Percentiles rank a stretch among this genome's conserved stretches.
phyloP scores from a whole-genome alignment of 2,113 vertebrate species.

The Gorsachius goisagi region DNA sequence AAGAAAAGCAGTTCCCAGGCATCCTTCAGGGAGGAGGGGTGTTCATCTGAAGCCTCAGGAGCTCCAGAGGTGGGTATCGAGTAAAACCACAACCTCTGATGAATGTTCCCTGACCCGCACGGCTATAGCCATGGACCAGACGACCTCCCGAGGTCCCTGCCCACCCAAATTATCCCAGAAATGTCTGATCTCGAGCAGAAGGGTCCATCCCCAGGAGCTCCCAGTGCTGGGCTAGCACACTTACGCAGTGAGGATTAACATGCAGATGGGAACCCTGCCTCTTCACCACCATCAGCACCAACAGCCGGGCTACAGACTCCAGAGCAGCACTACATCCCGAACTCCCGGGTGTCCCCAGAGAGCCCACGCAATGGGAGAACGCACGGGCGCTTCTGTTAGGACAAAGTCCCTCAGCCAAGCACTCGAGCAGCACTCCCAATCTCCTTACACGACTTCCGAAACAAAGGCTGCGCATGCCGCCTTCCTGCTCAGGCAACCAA shows the following conservation, averaged over 20 bases:
- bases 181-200: neutral
- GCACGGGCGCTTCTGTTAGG: neutral
- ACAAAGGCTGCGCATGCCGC: neutral
- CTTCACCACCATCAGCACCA: fast-evolving
- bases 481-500: neutral
- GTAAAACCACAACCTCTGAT: neutral
- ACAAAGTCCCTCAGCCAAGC: neutral
- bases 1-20: neutral
- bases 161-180: neutral
- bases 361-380: fast-evolving
- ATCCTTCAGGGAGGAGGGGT: neutral
- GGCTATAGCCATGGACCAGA: neutral
- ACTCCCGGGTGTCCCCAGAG: neutral
- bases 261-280: neutral
- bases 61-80: neutral
- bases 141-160: neutral
- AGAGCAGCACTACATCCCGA: neutral
- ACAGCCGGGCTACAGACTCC: neutral
- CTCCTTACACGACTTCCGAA: neutral
- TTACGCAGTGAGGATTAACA: neutral
- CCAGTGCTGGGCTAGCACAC: neutral
- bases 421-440: neutral
- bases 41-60: neutral
- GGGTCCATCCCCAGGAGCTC: neutral
- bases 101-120: fast-evolving